Conservation (phyloP, 2,888 invertebrate species). For the Poecilus cupreus region DNA sequence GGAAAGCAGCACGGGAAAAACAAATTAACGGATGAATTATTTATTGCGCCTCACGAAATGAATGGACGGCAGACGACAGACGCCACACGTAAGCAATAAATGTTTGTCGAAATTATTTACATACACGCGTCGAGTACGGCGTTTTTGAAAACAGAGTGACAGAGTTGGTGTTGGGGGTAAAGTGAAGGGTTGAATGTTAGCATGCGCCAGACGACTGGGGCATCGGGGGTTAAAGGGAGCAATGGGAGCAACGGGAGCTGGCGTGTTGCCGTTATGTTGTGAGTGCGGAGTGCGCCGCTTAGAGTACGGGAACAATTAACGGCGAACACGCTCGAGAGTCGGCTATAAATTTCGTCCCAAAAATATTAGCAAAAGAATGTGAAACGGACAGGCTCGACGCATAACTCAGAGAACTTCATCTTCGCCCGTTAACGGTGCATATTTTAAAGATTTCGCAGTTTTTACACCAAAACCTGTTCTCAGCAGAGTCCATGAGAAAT, state of each 20-base stretch:
- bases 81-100: slow-evolving; percentile 47
- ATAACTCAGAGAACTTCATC: slow-evolving; percentile 54
- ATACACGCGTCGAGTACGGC: too few species aligned
- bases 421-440: slow-evolving; percentile 48
- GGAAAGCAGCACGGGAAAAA: slow-evolving; percentile 29
- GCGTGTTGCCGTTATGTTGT: too few species aligned
- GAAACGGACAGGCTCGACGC: slow-evolving; percentile 47
- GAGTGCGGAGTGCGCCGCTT: neutral
- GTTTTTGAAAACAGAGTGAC: neutral
- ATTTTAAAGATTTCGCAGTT: slow-evolving; percentile 48
- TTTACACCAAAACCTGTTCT: slow-evolving; percentile 36
- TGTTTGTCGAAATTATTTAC: slow-evolving; percentile 50
- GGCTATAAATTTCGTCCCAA: slow-evolving; percentile 46
- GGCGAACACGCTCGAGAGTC: slow-evolving; percentile 41
- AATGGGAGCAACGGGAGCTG: too few species aligned
- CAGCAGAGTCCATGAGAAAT: slow-evolving; percentile 7
- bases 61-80: slow-evolving; percentile 21
- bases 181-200: neutral
- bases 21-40: slow-evolving; percentile 52
- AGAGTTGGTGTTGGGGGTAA: neutral
- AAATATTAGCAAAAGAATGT: slow-evolving; percentile 56
- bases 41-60: slow-evolving; percentile 26
- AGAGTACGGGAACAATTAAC: slow-evolving; percentile 48
- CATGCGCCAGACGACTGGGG: neutral
- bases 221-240: neutral